A percentile compares a stretch with the other conserved stretches of the same genome.
These are phyloP conservation scores for Parus major DNA, from an alignment of 2,113 vertebrate species.

Conservation along the genomic window DNA sequence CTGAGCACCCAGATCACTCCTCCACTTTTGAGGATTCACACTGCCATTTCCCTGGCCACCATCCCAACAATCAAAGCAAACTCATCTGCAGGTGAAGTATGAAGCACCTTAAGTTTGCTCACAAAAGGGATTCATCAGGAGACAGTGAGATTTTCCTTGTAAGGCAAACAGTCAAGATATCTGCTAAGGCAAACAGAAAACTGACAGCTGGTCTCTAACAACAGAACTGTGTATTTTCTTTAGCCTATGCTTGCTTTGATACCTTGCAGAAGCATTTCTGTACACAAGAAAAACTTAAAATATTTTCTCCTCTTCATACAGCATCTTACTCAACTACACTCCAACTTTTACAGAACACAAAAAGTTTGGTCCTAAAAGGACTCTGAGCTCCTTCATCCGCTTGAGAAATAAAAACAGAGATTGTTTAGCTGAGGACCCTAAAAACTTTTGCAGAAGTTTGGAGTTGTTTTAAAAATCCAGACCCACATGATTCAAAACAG, in stretches of 20 bases:
- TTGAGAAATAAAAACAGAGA: neutral
- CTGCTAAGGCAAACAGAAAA: neutral
- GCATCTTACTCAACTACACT: neutral
- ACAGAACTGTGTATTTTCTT: neutral
- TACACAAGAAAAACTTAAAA: neutral
- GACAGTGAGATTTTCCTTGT: neutral
- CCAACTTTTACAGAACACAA: neutral
- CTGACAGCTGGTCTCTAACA: neutral
- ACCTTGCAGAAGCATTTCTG: neutral
- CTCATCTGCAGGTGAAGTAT: neutral
- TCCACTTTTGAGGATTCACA: neutral
- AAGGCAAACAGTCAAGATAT: neutral
- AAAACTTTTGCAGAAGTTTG: neutral
- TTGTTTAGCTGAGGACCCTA: neutral
- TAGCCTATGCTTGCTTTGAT: neutral
- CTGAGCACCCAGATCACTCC: neutral
- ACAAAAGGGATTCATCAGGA: neutral
- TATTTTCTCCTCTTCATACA: neutral
- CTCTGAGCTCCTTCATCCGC: neutral
- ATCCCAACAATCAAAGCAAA: neutral
- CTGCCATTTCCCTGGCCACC: neutral
- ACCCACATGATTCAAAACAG: neutral
- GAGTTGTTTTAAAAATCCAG: neutral
- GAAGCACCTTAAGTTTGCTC: neutral
- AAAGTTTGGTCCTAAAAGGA: neutral